Evolutionary conservation across 2,797 vertebrate species (phyloP).

Genomic region (Monodelphis domestica): DNA sequence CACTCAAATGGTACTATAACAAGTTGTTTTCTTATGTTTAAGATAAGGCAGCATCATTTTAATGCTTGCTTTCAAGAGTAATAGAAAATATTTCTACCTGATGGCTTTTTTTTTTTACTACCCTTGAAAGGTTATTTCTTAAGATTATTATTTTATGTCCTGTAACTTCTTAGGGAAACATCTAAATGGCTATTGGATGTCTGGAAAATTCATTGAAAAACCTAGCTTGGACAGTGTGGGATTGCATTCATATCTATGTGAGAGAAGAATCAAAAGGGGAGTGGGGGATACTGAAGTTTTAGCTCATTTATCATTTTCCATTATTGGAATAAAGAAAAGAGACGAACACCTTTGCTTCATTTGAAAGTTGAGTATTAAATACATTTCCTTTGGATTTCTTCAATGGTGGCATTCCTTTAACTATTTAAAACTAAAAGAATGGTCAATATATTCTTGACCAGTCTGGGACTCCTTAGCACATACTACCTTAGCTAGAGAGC

Average conservation of each 20-base stretch:
- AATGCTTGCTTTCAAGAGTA: conserved; percentile 45
- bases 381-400: not conserved
- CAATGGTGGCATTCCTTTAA: conserved; percentile 11
- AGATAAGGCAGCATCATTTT: conserved; percentile 66
- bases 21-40: conserved; percentile 69
- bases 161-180: conserved; percentile 20
- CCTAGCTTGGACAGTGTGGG: not conserved
- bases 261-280: not conserved
- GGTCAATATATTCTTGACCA: conserved; percentile 28
- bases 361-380: conserved; percentile 10
- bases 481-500: conserved; percentile 44
- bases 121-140: not conserved
- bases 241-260: not conserved
- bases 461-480: conserved; percentile 53
- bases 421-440: conserved; percentile 34
- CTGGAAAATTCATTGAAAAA: not conserved
- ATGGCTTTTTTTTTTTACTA: conserved; percentile 21
- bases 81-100: conserved; percentile 59
- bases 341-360: conserved; percentile 22
- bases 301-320: conserved; percentile 1
- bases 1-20: conserved; percentile 23
- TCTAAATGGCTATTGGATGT: not conserved
- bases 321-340: not conserved
- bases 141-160: conserved; percentile 58
- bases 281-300: too few relatives aligned